Conservation (phyloP, 1,140 invertebrate genomes). For the Polypedilum pembai region DNA sequence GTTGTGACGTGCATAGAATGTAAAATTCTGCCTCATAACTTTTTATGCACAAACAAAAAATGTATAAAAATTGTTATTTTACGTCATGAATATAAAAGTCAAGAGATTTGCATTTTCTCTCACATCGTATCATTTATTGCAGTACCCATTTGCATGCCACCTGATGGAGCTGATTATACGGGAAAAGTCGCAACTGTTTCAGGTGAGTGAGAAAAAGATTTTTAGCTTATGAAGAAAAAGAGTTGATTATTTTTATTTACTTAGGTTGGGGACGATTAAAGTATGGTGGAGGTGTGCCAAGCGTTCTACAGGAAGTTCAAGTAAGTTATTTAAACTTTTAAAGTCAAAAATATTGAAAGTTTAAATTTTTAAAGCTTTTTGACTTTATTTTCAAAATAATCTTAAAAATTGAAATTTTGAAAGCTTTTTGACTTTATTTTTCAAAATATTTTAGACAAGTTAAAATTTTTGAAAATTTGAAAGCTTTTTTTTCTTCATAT, state of each 20-base stretch:
- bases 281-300: constrained; percentile 78
- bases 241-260: too few species aligned
- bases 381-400: too few species aligned
- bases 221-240: background rate
- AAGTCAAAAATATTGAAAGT: background rate
- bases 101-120: background rate
- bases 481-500: too few species aligned
- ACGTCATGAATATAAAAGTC: constrained; percentile 2
- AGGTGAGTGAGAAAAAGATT: constrained; percentile 52
- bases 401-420: too few species aligned
- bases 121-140: constrained; percentile 34
- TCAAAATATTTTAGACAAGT: background rate
- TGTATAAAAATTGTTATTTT: background rate
- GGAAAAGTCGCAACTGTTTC: constrained; percentile 77
- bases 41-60: background rate
- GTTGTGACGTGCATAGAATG: background rate
- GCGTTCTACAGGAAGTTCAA: constrained; percentile 82
- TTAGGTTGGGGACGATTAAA: constrained; percentile 51
- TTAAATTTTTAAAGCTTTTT: background rate
- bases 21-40: background rate
- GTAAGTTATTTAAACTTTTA: constrained; percentile 36
- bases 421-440: too few species aligned
- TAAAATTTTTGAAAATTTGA: too few species aligned
- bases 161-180: constrained; percentile 70
- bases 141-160: constrained; percentile 88